Conservation (phyloP, 2,113 vertebrate species). For the Rafetus swinhoei region DNA sequence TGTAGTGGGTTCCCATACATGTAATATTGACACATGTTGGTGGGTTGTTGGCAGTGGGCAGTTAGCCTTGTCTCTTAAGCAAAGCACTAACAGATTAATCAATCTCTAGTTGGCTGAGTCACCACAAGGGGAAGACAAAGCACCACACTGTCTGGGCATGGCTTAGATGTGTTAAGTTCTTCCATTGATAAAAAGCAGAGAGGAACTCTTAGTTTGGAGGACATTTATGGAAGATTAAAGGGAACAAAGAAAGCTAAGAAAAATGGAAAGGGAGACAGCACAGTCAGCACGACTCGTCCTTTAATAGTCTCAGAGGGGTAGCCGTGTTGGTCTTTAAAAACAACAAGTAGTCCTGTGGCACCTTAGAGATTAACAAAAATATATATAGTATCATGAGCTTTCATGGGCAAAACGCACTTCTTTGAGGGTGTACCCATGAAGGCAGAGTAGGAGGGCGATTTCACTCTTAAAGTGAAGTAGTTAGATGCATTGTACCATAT, state of each 20-base stretch:
- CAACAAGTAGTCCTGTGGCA: too few species aligned
- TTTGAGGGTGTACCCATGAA: not conserved
- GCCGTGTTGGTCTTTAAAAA: too few species aligned
- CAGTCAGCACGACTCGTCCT: fast-evolving
- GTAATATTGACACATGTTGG: too few species aligned
- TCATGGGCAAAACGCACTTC: too few species aligned
- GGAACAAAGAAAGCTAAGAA: not conserved
- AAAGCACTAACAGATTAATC: not conserved
- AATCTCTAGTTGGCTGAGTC: not conserved
- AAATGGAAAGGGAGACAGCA: not conserved
- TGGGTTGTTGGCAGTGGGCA: not conserved
- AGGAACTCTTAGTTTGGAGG: not conserved
- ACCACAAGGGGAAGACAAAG: not conserved
- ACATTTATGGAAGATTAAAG: not conserved
- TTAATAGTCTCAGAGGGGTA: fast-evolving
- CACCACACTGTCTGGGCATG: not conserved
- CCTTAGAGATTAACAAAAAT: too few species aligned
- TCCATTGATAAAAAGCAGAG: not conserved
- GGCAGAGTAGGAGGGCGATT: not conserved
- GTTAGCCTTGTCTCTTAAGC: not conserved
- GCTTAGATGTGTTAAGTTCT: not conserved
- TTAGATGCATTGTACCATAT: not conserved
- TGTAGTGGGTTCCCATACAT: not conserved
- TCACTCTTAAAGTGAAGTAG: not conserved
- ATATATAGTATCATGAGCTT: too few species aligned